Evolutionary conservation across 2,797 vertebrate genomes (phyloP).

Genomic region (Labroides dimidiatus): DNA sequence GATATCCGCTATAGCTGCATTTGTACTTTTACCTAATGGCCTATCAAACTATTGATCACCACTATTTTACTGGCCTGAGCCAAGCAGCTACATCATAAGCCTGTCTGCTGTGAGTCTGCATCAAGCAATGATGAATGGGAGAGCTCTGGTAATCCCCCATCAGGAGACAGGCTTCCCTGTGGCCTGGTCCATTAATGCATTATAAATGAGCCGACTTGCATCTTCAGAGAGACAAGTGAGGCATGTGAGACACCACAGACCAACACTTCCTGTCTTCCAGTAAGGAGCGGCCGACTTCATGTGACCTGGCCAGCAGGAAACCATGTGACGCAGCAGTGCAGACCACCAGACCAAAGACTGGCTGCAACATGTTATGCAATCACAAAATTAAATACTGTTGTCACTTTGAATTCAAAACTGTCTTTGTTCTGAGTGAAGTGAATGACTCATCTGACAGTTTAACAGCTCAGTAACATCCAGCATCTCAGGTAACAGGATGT

Average conservation of each 20-base stretch:
- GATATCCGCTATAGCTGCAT: constrained; percentile 26
- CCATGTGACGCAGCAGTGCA: constrained; percentile 70
- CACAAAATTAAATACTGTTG: not conserved
- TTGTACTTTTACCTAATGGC: constrained; percentile 45
- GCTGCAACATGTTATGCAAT: not conserved
- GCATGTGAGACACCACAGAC: constrained; percentile 73
- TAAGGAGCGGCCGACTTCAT: constrained; percentile 63
- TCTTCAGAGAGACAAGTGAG: constrained; percentile 73
- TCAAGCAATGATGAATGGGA: constrained; percentile 64
- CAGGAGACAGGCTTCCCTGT: constrained; percentile 68
- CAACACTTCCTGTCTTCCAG: constrained; percentile 80
- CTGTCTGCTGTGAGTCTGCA: constrained; percentile 52
- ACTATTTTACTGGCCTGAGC: constrained; percentile 9
- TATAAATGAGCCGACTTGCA: constrained; percentile 72
- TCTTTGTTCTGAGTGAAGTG: constrained; percentile 13
- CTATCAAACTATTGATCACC: constrained; percentile 36
- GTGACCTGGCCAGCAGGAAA: constrained; percentile 72
- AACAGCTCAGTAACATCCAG: constrained; percentile 4
- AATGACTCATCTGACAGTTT: not conserved
- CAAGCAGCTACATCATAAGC: constrained; percentile 44
- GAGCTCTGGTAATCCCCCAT: constrained; percentile 55
- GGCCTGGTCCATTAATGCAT: constrained; percentile 77
- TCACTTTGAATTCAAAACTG: not conserved
- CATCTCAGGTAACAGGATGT: not conserved
- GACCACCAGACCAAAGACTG: constrained; percentile 50